Base-by-base conservation (phyloP, 2,113 vertebrate species). In the Siphamia tubifer region DNA sequence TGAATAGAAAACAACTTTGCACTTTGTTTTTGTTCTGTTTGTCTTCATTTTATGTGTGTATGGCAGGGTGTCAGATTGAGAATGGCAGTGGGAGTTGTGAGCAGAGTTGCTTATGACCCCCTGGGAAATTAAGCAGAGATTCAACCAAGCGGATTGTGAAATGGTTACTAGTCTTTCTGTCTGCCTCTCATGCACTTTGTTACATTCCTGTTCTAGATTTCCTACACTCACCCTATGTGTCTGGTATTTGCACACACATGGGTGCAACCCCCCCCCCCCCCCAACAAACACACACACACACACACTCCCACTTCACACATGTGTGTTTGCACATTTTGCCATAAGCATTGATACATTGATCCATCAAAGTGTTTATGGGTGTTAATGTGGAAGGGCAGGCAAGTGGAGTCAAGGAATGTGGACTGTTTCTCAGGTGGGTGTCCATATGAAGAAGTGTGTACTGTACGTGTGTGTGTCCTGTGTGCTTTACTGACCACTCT, bases 91-190 rank as follows among this genome's bases (percentile, higher is more conserved):
- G 24, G 56, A 60, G 44, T 11, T 25, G 56, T 15, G 51, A 72
- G 60, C 8, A 1, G 56, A 56, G 63, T 76, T 74, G 69, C 39
- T 69, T 40, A 17, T 68, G 67, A 80, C 53, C 80, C 55, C 78
- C 7, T 30, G 81, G 85, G 81, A 87, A 86, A 86, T 89, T 84
- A 84, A 71, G 71, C 56, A 40, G 67, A 48, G 38, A 77, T 72
- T 74, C 79, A 77, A 49, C 65, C 68, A 54, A 60, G 79, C 79
- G 71, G 70, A 81, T 85, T 81, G 47, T 61, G 53, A 68, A 70
- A 70, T 47, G 58, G 63, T 79, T 66, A 57, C 77, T 21, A 6
- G 57, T 66, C 55, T 42, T 27, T 30, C 35, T 28, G 15, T 38
- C 25, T 25, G 3, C 11, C 17, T 15, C 54, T 17, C 36, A 28